A percentile compares a stretch with the other conserved stretches of the same genome.
phyloP scores from a whole-genome alignment of 2,888 invertebrate genomes.

The Sthenelais limicola region DNA sequence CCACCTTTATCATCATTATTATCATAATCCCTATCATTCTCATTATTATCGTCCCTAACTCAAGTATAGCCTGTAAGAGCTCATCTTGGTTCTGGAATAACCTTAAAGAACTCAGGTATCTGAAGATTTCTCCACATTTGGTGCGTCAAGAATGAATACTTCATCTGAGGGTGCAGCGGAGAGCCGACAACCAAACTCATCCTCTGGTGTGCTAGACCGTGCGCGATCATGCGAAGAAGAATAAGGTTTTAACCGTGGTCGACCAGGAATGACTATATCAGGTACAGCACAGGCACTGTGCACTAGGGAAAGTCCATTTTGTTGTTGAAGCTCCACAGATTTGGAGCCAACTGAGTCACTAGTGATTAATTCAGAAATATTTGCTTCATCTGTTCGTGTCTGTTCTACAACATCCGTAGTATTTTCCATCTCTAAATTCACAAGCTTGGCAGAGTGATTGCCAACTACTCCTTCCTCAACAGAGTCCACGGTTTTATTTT shows the following conservation, averaged over 20 bases:
- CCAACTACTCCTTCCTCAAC: not conserved
- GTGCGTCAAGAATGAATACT: slow-evolving; percentile 33
- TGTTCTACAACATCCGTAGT: too few species aligned
- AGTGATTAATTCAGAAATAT: too few species aligned
- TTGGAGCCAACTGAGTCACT: too few species aligned
- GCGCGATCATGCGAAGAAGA: slow-evolving; percentile 16
- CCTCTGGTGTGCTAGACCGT: slow-evolving; percentile 35
- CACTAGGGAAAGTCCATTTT: slow-evolving; percentile 17
- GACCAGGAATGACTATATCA: not conserved
- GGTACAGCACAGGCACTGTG: not conserved
- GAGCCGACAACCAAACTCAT: slow-evolving; percentile 27
- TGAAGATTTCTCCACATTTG: slow-evolving; percentile 1
- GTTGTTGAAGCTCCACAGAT: not conserved
- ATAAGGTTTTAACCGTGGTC: slow-evolving; percentile 31
- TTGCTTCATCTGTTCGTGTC: too few species aligned
- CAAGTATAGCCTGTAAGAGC: too few species aligned
- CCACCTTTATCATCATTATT: too few species aligned
- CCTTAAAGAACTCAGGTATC: too few species aligned
- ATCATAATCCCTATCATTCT: too few species aligned
- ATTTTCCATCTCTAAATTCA: too few species aligned
- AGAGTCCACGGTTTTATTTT: not conserved
- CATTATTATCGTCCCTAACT: too few species aligned
- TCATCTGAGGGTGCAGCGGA: slow-evolving; percentile 29
- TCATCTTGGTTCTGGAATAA: too few species aligned
- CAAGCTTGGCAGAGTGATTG: too few species aligned